A percentile compares a stretch with the other conserved stretches of the same genome.
Evolutionary conservation across 2,113 vertebrate species (phyloP).

Genomic region (Phylloscopus trochilus): DNA sequence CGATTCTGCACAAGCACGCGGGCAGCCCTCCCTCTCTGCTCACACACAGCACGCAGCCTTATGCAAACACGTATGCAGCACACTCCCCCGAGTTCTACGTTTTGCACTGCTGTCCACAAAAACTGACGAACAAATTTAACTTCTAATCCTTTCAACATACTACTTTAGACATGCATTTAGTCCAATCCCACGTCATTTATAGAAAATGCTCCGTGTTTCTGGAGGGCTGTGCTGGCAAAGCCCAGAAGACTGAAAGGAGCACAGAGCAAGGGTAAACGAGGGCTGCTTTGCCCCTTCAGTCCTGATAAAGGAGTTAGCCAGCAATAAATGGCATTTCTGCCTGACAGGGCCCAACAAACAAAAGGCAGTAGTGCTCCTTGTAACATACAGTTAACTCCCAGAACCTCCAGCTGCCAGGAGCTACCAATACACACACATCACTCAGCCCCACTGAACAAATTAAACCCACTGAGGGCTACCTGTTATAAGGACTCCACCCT

Average conservation of each 20-base stretch:
- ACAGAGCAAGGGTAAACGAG: accelerated
- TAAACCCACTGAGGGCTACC: neutral
- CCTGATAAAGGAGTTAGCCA: neutral
- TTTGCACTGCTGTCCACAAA: neutral
- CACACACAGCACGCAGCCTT: neutral
- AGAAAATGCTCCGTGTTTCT: neutral
- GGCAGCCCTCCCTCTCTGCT: neutral
- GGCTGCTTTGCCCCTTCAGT: neutral
- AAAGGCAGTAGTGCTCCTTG: neutral
- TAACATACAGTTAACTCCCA: neutral
- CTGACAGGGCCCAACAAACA: neutral
- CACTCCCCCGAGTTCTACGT: accelerated
- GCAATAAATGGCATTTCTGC: neutral
- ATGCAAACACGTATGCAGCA: accelerated
- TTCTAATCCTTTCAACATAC: neutral
- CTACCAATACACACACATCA: neutral
- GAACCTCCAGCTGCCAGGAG: neutral
- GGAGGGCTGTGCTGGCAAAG: neutral
- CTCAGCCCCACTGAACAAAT: neutral
- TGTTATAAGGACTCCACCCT: neutral
- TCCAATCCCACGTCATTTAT: neutral
- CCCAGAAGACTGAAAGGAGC: neutral
- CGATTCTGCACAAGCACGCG: neutral
- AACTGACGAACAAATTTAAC: neutral
- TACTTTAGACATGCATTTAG: neutral